Evolutionary conservation across 2,888 invertebrate genomes (phyloP), one percentile per base, ranked within the genome.

Genomic region (Thymelicus sylvestris): DNA sequence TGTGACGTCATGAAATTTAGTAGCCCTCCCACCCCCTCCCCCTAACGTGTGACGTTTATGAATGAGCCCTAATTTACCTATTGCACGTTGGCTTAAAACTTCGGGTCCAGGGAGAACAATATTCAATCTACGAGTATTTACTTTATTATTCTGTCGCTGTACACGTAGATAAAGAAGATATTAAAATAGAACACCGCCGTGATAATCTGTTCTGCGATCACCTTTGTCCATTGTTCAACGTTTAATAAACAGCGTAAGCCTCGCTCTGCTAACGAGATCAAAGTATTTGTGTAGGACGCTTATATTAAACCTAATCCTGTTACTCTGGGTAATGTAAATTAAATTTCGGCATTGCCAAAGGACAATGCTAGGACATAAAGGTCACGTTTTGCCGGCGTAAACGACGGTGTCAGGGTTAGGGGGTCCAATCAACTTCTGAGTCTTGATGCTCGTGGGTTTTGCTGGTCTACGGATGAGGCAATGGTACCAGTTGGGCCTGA

Each of bases 251-350:
- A 74, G 74, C 74, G 72, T 73, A 76, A 66, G 72, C 76, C 75
- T 75, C 77, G 75, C 79, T 77, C 73, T 74, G 78, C 80, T 84
- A 85, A 86, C 85, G 76, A 84, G 88, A 88, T 88, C 84, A 87
- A 83, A 83, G 83, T 84, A 84, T 88, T 87, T 85, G 83, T 79
- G 83, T 82, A 82, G 85, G 83, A 84, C 82, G 84, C 77, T 82
- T 83, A 81, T 84, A 85, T 88, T 84, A 81, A 79, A 79, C 77
- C 78, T 86, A 84, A 86, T 85, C 83, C 81, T 75, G 80, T 87
- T 81, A 81, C 77, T 78, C 74, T 74, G 77, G 75, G 80, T 81
- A 79, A 80, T 82, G 80, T 84, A 83, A 83, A 85, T 86, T 83
- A 80, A 83, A 86, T 83, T 83, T 79, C 73, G 77, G 75, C 66